Base-by-base conservation (phyloP, 1,140 invertebrate species). In the Cephus cinctus region DNA sequence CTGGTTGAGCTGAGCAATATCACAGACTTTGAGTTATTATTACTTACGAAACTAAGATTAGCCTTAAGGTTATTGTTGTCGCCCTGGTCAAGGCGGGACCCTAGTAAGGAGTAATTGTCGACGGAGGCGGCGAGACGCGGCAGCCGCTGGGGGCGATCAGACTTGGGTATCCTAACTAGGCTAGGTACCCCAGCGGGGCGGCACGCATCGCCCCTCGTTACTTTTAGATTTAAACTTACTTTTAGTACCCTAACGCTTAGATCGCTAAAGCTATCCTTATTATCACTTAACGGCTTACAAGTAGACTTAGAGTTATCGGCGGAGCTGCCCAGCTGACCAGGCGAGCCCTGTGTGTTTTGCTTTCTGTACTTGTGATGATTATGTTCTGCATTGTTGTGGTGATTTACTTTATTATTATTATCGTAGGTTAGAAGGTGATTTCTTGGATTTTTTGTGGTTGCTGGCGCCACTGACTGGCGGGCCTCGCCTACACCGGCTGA, bases 81-180 rank as follows among this genome's bases (percentile, higher is more conserved):
- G 70, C 70, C 69, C 59, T 57, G 56, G 59, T 67, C 38, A 69
- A 73, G 69, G 69, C 71, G 65, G 69, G 67, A 73, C 67, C 67
- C 72, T 73, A 73, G 60, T 73, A 71, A 73, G 64, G 69, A 73
- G 68, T 75, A 73, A 73, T 73, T 75, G 68, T 75, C 66, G 65
- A 71, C 65, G 65, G 66, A 68, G 62, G 70, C 65, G 67, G 67
- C 64, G 63, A 69, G 57, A 69, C 63, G 63, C 63, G 71, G 60
- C 65, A 53, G 63, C 71, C 70, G 67, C 67, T 67, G 68, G 73
- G 73, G 70, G 63, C 66, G 62, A 69, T 77, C 75, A 77, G 75
- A 77, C 75, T 76, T 77, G 75, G 68, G 71, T 77, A 77, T 76
- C 75, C 72, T 77, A 77, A 76, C 73, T 77, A 77, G 75, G 73